Evolutionary conservation across 2,888 invertebrate genomes (phyloP).

Genomic region (Tridacna crocea): DNA sequence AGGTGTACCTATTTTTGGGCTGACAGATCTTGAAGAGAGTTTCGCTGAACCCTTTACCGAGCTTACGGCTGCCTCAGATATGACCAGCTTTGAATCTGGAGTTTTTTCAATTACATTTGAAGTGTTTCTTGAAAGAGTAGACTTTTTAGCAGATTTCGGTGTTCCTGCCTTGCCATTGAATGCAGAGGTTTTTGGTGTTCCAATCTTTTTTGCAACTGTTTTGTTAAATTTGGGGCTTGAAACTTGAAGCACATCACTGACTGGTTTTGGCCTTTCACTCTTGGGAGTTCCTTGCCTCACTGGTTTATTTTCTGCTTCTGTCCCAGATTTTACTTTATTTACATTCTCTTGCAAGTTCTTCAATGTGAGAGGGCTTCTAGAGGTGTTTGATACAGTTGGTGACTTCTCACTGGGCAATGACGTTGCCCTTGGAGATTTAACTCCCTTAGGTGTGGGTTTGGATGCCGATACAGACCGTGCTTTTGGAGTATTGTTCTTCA

Average conservation of each 20-base stretch:
- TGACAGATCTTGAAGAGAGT: slow-evolving; percentile 26
- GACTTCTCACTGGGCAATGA: slow-evolving; percentile 23
- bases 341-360: not conserved
- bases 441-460: slow-evolving; percentile 31
- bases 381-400: slow-evolving; percentile 13
- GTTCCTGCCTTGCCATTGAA: not conserved
- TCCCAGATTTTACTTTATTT: too few relatives aligned
- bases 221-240: too few relatives aligned
- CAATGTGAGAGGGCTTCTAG: slow-evolving; percentile 15
- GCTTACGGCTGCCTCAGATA: slow-evolving; percentile 2
- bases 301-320: too few relatives aligned
- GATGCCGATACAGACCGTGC: slow-evolving; percentile 34
- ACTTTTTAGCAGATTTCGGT: slow-evolving; percentile 2
- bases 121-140: not conserved
- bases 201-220: too few relatives aligned
- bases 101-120: slow-evolving; percentile 22
- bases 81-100: slow-evolving; percentile 7
- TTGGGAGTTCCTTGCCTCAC: too few relatives aligned
- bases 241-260: too few relatives aligned
- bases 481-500: not conserved
- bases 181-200: slow-evolving; percentile 21
- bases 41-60: slow-evolving; percentile 39
- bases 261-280: too few relatives aligned
- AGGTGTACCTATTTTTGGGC: slow-evolving; percentile 3
- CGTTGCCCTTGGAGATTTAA: slow-evolving; percentile 19